These are phyloP conservation scores for Oryzias melastigma DNA, from an alignment of 2,113 vertebrate genomes.

Conservation along the genomic window DNA sequence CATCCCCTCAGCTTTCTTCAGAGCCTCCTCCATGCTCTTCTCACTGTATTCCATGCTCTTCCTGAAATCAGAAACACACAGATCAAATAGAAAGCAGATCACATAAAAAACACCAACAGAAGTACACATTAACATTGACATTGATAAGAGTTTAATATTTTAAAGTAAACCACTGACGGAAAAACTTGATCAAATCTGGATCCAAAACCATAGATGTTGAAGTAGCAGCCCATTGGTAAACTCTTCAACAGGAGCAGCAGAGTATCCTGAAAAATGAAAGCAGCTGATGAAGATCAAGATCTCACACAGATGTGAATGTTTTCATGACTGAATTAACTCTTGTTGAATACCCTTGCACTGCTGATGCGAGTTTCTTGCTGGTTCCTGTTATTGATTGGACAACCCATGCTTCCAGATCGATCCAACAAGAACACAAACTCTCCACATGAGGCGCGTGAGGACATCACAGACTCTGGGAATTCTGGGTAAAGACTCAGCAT, in stretches of 20 bases:
- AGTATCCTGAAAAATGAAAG: slow-evolving; percentile 69
- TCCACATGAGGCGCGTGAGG: slow-evolving; percentile 55
- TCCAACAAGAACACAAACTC: slow-evolving; percentile 87
- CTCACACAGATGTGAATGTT: neutral
- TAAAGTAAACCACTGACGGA: slow-evolving; percentile 55
- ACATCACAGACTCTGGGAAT: slow-evolving; percentile 69
- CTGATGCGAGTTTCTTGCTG: slow-evolving; percentile 59
- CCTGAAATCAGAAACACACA: slow-evolving; percentile 51
- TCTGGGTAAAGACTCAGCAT: slow-evolving; percentile 85
- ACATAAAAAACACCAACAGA: too few relatives aligned
- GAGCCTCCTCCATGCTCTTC: slow-evolving; percentile 75
- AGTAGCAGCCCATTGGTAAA: slow-evolving; percentile 85
- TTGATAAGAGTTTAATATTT: neutral
- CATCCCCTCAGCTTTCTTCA: slow-evolving; percentile 70
- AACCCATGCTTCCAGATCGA: slow-evolving; percentile 80
- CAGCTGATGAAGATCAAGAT: slow-evolving; percentile 1
- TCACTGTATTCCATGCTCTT: slow-evolving; percentile 82
- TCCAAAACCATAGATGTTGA: slow-evolving; percentile 86
- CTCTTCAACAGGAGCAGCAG: slow-evolving; percentile 84
- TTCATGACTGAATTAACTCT: neutral
- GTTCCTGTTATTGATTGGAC: neutral
- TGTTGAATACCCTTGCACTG: slow-evolving; percentile 76
- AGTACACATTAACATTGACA: too few relatives aligned
- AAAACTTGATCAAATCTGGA: slow-evolving; percentile 74
- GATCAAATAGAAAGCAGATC: too few relatives aligned